A percentile compares a stretch with the other conserved stretches of the same genome.
These are phyloP conservation scores for Synchiropus splendidus DNA, from an alignment of 2,113 vertebrate genomes.

Conservation along the genomic window DNA sequence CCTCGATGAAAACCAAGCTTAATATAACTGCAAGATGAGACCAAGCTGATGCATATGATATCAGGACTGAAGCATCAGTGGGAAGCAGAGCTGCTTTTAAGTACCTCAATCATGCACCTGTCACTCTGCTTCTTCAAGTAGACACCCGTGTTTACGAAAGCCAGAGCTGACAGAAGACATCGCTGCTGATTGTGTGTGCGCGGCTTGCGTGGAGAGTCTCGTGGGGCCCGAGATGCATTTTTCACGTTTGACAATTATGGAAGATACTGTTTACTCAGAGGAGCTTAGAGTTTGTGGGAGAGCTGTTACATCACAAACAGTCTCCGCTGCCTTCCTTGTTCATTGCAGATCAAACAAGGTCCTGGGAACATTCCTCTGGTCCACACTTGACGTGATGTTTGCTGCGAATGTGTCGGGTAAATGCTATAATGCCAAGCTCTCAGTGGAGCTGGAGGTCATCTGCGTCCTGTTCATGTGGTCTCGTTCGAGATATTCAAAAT, in stretches of 20 bases:
- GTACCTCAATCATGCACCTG: slow-evolving; percentile 80
- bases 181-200: slow-evolving; percentile 56
- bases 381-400: too few species aligned
- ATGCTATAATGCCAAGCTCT: too few species aligned
- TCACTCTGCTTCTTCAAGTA: slow-evolving; percentile 80
- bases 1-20: slow-evolving; percentile 2
- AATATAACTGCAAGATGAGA: slow-evolving; percentile 12
- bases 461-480: too few species aligned
- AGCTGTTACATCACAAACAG: neutral
- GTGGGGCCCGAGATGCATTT: slow-evolving; percentile 37
- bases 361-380: too few species aligned
- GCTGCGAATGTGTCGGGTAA: too few species aligned
- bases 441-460: too few species aligned
- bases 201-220: slow-evolving; percentile 42
- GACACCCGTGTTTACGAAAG: slow-evolving; percentile 84
- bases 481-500: too few species aligned
- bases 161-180: slow-evolving; percentile 73
- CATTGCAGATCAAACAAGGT: too few species aligned
- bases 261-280: slow-evolving; percentile 20
- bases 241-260: slow-evolving; percentile 25
- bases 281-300: slow-evolving; percentile 12
- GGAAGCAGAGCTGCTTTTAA: slow-evolving; percentile 72
- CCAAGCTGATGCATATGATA: slow-evolving; percentile 44
- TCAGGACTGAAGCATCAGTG: slow-evolving; percentile 33
- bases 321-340: too few species aligned